Percentiles rank a stretch among this genome's conserved stretches.
Evolutionary conservation across 2,797 vertebrate genomes (phyloP).

Genomic region (Neosilurus hyrtlii): DNA sequence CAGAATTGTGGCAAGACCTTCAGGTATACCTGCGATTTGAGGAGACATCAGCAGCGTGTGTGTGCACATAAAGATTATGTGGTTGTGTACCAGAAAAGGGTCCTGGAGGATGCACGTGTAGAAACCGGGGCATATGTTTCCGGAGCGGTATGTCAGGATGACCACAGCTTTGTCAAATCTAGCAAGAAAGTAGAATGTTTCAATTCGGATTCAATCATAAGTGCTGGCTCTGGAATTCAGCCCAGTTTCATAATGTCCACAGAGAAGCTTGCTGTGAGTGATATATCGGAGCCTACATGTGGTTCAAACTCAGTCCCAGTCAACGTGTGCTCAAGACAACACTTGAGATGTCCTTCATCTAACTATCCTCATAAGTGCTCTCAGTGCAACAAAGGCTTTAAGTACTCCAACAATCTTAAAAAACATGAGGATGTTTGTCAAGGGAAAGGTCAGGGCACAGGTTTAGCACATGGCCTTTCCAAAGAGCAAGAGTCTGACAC

Average conservation of each 20-base stretch:
- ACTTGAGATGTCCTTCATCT: slow-evolving; percentile 23
- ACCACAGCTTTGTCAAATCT: background rate
- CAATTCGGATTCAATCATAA: background rate
- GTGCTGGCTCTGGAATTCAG: slow-evolving; percentile 4
- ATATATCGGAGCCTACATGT: background rate
- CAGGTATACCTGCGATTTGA: slow-evolving; percentile 49
- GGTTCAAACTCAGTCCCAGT: background rate
- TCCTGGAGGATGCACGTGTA: background rate
- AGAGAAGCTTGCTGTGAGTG: background rate
- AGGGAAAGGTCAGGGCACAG: background rate
- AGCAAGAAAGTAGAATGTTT: slow-evolving; percentile 1
- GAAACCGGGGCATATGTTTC: background rate
- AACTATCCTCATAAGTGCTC: slow-evolving; percentile 26
- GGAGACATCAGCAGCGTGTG: slow-evolving; percentile 41
- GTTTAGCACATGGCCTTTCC: background rate
- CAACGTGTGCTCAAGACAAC: background rate
- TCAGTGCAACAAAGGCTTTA: slow-evolving; percentile 32
- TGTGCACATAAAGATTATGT: slow-evolving; percentile 30
- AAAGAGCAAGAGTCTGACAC: background rate
- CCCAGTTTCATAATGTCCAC: background rate
- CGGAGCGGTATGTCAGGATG: background rate
- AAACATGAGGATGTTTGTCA: slow-evolving; percentile 41
- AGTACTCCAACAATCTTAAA: slow-evolving; percentile 43
- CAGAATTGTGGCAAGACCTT: slow-evolving; percentile 41
- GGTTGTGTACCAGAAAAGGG: slow-evolving; percentile 10